Conservation (phyloP, 2,888 invertebrate genomes). For the Eupeodes latifasciatus region DNA sequence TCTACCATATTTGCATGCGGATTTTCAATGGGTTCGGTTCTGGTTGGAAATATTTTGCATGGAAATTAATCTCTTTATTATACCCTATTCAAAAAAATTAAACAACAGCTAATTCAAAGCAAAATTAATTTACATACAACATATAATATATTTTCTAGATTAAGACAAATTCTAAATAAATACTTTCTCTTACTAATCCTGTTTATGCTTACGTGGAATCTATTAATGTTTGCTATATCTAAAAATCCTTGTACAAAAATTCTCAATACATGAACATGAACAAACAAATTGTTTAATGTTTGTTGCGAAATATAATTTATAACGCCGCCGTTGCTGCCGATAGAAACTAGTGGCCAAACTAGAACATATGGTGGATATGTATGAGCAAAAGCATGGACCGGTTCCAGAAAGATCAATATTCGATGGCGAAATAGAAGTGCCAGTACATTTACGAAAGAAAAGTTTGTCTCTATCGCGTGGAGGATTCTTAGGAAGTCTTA, state of each 20-base stretch:
- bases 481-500: conserved; percentile 85
- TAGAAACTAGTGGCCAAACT: conserved; percentile 83
- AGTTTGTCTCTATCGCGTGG: conserved; percentile 80
- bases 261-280: conserved; percentile 28
- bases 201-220: conserved; percentile 67
- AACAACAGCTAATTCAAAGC: background rate
- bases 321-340: background rate
- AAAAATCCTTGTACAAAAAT: conserved; percentile 42
- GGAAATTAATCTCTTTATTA: conserved; percentile 34
- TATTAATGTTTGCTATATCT: conserved; percentile 66
- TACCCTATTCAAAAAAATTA: background rate
- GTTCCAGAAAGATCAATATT: conserved; percentile 80
- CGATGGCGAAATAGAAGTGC: conserved; percentile 82
- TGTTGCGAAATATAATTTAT: conserved; percentile 52
- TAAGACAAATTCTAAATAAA: conserved; percentile 52
- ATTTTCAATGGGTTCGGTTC: conserved; percentile 46
- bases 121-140: background rate
- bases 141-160: conserved; percentile 34
- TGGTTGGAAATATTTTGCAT: conserved; percentile 57
- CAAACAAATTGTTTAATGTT: conserved; percentile 44
- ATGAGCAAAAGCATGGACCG: conserved; percentile 80
- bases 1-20: conserved; percentile 53
- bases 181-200: conserved; percentile 64
- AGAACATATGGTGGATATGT: conserved; percentile 78
- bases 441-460: conserved; percentile 80